Evolutionary conservation across 2,888 invertebrate genomes (phyloP).

Genomic region (Rosalia funebris): DNA sequence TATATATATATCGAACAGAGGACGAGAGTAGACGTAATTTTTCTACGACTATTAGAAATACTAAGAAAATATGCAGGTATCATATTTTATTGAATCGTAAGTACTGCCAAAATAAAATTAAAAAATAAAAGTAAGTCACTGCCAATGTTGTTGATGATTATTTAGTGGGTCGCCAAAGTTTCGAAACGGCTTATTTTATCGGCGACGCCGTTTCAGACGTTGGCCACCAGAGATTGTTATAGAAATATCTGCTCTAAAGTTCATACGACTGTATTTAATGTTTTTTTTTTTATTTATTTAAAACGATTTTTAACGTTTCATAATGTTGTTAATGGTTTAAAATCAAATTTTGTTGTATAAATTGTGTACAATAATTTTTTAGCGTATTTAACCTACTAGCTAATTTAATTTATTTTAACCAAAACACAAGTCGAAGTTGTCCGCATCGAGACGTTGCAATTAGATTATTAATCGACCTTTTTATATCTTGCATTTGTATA

Average conservation of each 20-base stretch:
- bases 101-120: constrained; percentile 37
- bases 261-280: constrained; percentile 28
- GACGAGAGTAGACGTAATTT: constrained; percentile 18
- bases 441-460: background rate
- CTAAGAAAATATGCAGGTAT: constrained; percentile 14
- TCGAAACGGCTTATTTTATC: background rate
- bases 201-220: background rate
- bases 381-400: constrained; percentile 13
- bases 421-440: constrained; percentile 2
- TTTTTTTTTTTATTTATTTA: constrained; percentile 24
- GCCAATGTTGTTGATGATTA: constrained; percentile 44
- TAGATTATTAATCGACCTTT: constrained; percentile 11
- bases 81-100: constrained; percentile 28
- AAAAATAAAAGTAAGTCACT: constrained; percentile 37
- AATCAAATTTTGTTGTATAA: constrained; percentile 13
- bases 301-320: constrained; percentile 16
- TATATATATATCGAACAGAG: too few species aligned
- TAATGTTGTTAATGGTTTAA: constrained; percentile 19
- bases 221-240: constrained; percentile 20
- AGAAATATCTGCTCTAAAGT: constrained; percentile 18
- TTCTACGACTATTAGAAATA: constrained; percentile 22
- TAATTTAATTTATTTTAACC: constrained; percentile 21
- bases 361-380: constrained; percentile 24
- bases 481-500: too few species aligned
- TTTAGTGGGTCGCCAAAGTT: constrained; percentile 13